These are phyloP conservation scores for Galagoides demidoff DNA, from an alignment of 2,797 vertebrate genomes.

Conservation along the genomic window DNA sequence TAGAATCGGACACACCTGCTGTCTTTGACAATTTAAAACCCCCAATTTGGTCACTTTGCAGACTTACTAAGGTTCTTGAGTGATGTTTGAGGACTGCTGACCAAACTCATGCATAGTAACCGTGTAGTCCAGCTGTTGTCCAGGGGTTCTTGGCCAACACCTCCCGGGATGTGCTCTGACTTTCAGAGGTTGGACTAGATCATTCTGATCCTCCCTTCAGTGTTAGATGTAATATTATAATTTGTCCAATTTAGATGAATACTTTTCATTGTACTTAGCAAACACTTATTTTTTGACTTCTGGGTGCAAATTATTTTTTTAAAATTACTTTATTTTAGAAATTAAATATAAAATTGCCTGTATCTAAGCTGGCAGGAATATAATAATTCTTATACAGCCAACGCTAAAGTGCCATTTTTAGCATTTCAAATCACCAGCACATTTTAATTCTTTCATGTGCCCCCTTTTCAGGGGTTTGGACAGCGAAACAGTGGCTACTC, in stretches of 20 bases:
- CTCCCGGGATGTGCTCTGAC: not conserved
- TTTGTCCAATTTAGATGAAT: constrained; percentile 48
- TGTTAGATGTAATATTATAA: not conserved
- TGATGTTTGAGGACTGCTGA: constrained; percentile 36
- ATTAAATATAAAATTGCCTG: constrained; percentile 70
- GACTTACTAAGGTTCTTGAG: not conserved
- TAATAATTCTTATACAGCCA: constrained; percentile 70
- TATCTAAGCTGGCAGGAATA: constrained; percentile 73
- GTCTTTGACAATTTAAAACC: not conserved
- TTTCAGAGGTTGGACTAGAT: not conserved
- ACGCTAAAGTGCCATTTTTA: constrained; percentile 73
- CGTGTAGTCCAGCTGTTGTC: not conserved
- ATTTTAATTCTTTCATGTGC: constrained; percentile 74
- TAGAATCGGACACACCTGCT: not conserved
- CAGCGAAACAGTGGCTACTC: constrained; percentile 55
- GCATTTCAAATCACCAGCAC: constrained; percentile 78
- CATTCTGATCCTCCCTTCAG: not conserved
- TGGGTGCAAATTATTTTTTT: constrained; percentile 47
- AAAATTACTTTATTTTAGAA: constrained; percentile 74
- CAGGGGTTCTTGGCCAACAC: not conserved
- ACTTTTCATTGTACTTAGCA: constrained; percentile 52
- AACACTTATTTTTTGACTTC: constrained; percentile 67
- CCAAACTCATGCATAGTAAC: not conserved
- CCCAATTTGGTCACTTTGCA: constrained; percentile 4
- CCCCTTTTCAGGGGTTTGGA: constrained; percentile 70